Conservation (phyloP, 2,113 vertebrate species). For the Recurvirostra avosetta region DNA sequence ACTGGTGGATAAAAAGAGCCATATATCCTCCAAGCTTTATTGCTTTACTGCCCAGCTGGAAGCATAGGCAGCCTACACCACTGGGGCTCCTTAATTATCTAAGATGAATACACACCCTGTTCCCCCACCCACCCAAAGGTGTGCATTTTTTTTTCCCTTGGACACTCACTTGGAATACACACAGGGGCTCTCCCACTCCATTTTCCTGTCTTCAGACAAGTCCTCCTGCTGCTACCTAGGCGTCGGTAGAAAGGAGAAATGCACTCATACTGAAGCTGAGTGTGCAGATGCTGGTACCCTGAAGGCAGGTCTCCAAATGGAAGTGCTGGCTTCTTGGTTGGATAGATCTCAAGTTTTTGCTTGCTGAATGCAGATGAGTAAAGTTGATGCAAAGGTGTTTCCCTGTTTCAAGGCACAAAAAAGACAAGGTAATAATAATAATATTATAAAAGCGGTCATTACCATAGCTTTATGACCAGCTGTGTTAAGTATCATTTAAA, state of each 20-base stretch:
- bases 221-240: conserved; percentile 89
- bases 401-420: conserved; percentile 71
- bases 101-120: not conserved
- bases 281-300: conserved; percentile 90
- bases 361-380: conserved; percentile 80
- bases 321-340: conserved; percentile 78
- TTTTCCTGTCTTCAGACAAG: conserved; percentile 93
- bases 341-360: conserved; percentile 72
- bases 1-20: not conserved
- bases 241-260: conserved; percentile 90
- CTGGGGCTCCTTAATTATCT: not conserved
- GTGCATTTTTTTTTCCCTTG: not conserved
- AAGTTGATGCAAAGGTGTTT: conserved; percentile 89
- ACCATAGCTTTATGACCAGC: not conserved
- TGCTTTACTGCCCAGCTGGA: not conserved
- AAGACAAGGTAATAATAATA: not conserved
- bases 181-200: conserved; percentile 96
- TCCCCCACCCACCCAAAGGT: not conserved
- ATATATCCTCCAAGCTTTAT: not conserved
- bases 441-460: not conserved
- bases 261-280: conserved; percentile 92
- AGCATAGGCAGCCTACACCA: not conserved
- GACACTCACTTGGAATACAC: conserved; percentile 90
- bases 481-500: not conserved
- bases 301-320: conserved; percentile 79